These are phyloP conservation scores for Pteropus alecto DNA, from an alignment of 2,113 vertebrate genomes.

Conservation along the genomic window DNA sequence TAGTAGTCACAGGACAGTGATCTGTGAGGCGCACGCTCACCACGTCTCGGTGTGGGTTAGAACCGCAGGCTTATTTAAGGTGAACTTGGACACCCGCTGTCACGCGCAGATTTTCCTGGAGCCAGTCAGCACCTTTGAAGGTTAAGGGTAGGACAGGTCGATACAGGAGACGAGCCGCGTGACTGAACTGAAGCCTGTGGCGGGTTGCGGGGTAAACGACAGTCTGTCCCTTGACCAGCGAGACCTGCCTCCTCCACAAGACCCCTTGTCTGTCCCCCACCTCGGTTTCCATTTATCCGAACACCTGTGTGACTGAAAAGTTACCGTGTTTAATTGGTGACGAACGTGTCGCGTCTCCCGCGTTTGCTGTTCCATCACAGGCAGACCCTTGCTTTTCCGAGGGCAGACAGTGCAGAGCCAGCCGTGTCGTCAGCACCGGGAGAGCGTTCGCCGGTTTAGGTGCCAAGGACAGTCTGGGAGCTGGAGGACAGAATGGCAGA, in stretches of 20 bases:
- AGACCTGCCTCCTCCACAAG: background rate
- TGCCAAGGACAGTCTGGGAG: background rate
- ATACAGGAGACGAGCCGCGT: background rate
- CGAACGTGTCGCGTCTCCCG: rapidly evolving
- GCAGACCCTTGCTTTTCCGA: background rate
- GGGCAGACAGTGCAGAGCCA: background rate
- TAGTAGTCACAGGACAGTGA: background rate
- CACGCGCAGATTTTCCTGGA: background rate
- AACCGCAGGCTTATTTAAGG: background rate
- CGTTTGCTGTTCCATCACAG: background rate
- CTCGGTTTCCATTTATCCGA: background rate
- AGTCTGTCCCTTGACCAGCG: background rate
- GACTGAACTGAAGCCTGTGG: background rate
- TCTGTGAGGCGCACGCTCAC: background rate
- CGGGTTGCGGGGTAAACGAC: background rate
- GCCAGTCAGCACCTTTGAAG: background rate
- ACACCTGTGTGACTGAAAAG: background rate
- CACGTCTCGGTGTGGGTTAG: background rate
- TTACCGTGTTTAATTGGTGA: background rate
- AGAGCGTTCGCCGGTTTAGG: background rate
- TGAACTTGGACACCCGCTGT: background rate
- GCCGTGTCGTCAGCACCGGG: rapidly evolving
- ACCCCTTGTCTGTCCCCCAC: background rate
- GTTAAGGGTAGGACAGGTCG: background rate
- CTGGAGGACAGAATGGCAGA: background rate